Base-by-base conservation (phyloP, 2,797 vertebrate species). In the Ataeniobius toweri region DNA sequence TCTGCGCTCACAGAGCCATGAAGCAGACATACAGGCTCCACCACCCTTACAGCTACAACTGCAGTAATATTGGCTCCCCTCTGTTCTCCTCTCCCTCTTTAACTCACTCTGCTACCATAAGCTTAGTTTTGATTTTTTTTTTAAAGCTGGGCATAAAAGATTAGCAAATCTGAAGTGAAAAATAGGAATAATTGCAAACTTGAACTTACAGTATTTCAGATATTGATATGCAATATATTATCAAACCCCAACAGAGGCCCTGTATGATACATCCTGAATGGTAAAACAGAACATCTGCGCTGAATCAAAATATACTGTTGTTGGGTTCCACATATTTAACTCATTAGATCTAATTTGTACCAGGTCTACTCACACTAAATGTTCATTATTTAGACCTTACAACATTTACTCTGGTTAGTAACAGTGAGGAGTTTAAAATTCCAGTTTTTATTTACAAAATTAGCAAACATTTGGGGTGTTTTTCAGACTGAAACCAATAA, bases 1-100 rank as follows among this genome's bases (percentile, higher is more conserved):
- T 94, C 94, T 96, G 93, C 86, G 86, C 91, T 96, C 94, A 94
- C 91, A 89, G 93, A 93, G 92, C 87, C 93, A 96, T 94, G 94
- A 91, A 90, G 92, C 94, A 96, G 95, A 96, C 95, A 95, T 83
- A 81, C 90, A 91, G 94, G 89, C 94, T 94, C 95, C 94, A 94
- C 85, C 89, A 79, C 84, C 90, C 92, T 92, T 83, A 86, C 90
- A 91, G 92, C 86, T 87, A 84, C 83, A 80, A 84, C 91, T 48
- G 59, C 72, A 61, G 44, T 80, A 84, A 82, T 86, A 83, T 76
- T 84, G 55, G 18, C 80, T 87, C 73, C 67, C 58, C 70, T 89
- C 77, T 59, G 77, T 80, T 76, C 76, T 73, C 68, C 69, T 75
- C 46, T 74, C 53, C 58, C 68, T 72, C 12, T 39, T 78, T 53